A percentile compares a stretch with the other conserved stretches of the same genome.
Evolutionary conservation across 1,140 invertebrate genomes (phyloP).

Genomic region (Globodera rostochiensis): DNA sequence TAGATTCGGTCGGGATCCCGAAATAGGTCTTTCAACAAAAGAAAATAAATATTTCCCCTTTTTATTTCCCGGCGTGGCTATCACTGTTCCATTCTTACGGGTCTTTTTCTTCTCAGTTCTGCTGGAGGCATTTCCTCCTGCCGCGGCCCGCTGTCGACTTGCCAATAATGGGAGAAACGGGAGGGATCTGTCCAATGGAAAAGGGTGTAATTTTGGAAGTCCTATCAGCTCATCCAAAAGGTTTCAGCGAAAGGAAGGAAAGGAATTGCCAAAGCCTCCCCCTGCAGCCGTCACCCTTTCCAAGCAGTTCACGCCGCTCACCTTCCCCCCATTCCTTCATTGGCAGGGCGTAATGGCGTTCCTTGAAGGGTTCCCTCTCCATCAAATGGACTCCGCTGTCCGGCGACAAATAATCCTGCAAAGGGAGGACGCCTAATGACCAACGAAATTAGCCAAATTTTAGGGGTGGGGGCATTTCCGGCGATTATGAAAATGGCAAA

Average conservation of each 20-base stretch:
- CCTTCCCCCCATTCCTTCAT: constrained; percentile 16
- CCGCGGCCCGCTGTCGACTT: constrained; percentile 94
- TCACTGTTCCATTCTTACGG: neutral
- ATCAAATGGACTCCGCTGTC: constrained; percentile 60
- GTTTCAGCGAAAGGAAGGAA: neutral
- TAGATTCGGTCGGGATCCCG: too few relatives aligned
- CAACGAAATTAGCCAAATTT: neutral
- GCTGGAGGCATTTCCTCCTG: constrained; percentile 78
- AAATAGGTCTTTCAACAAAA: too few relatives aligned
- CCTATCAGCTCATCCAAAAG: neutral
- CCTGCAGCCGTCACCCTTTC: neutral
- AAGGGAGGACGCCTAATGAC: neutral
- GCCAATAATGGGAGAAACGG: constrained; percentile 84
- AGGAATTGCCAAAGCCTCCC: too few relatives aligned
- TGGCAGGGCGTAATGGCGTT: constrained; percentile 28
- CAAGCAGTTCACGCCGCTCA: neutral
- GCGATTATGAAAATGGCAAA: neutral
- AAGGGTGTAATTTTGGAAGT: neutral
- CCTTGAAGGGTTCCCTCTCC: constrained; percentile 54
- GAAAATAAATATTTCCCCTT: too few relatives aligned
- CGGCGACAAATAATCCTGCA: constrained; percentile 32
- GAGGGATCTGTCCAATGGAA: constrained; percentile 53
- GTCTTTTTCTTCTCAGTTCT: constrained; percentile 1
- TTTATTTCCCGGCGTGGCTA: too few relatives aligned
- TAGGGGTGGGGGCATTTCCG: neutral